phyloP scores from a whole-genome alignment of 1,140 invertebrate species.

The Drosophila quadrilineata region DNA sequence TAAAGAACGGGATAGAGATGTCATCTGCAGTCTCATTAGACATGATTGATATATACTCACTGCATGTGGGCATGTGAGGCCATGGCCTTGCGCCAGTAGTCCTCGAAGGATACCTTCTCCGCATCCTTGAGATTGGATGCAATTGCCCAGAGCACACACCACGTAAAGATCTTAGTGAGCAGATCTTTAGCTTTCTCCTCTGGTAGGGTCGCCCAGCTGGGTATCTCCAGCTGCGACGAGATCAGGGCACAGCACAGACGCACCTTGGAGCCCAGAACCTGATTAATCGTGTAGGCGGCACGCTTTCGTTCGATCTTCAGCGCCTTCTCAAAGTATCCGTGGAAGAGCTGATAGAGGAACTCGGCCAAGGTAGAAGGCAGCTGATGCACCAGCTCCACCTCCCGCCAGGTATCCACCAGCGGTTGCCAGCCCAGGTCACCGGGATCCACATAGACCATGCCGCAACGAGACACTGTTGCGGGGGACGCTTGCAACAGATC shows the following conservation, averaged over 20 bases:
- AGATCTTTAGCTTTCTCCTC: constrained; percentile 43
- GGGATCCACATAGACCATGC: constrained; percentile 96
- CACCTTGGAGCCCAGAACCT: constrained; percentile 92
- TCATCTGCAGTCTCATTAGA: not conserved
- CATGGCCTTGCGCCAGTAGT: constrained; percentile 70
- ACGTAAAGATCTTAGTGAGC: constrained; percentile 70
- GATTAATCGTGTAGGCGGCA: constrained; percentile 85
- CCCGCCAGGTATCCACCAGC: constrained; percentile 90
- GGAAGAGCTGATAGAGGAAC: constrained; percentile 85
- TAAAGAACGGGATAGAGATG: not conserved
- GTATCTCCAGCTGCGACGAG: constrained; percentile 84
- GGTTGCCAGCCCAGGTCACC: constrained; percentile 90
- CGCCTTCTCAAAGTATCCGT: constrained; percentile 85
- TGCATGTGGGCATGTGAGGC: constrained; percentile 43
- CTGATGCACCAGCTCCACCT: constrained; percentile 83
- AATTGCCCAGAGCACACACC: constrained; percentile 87
- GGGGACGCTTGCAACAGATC: constrained; percentile 93
- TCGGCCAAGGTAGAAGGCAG: constrained; percentile 83
- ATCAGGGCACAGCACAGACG: constrained; percentile 88
- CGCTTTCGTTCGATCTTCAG: constrained; percentile 86
- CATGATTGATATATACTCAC: constrained; percentile 28
- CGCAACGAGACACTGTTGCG: constrained; percentile 91
- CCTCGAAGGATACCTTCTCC: constrained; percentile 87
- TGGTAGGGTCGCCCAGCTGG: constrained; percentile 45
- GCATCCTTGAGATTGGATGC: constrained; percentile 90